Base-by-base conservation (phyloP, 2,113 vertebrate species). In the Mormyrus iriodes region DNA sequence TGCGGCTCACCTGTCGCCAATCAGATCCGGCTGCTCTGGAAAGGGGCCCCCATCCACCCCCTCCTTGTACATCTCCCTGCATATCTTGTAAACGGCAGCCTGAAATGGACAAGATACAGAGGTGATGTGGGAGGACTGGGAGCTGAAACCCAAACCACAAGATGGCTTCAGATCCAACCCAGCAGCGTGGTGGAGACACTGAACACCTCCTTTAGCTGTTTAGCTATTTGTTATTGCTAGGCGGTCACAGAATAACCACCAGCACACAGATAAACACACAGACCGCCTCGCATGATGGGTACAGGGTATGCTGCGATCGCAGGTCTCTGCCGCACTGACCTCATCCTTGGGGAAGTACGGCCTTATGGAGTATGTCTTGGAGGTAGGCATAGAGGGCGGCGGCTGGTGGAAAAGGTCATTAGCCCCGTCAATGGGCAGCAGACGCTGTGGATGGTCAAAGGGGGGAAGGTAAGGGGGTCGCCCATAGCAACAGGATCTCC, bases 381-480 rank as follows among this genome's bases (percentile, higher is more conserved):
- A 96, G 89, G 96, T 97, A 90, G 95, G 96, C 86, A 96, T 96
- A 94, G 97, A 90, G 4, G 97, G 97, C 86, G 96, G 97, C 69
- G 97, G 97, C 89, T 96, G 96, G 94, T 97, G 97, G 96, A 98
- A 99, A 85, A 99, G 96, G 93, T 99, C 98, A 94, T 98, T 95
- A 96, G 97, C 98, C 90, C 97, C 98, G 79, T 99, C 98, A 94
- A 98, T 97, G 86, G 98, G 98, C 93, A 99, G 95, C 96, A 99
- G 97, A 92, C 98, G 97, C 98, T 99, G 95, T 94, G 58, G 17
- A 61, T 88, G 61, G 46, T 44, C 27, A 2, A 92, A 95, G 15
- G 27, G 27, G 95, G 94, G 93, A 91, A 94, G 95, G 93, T 89
- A 90, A 85, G 91, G 89, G 12, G 90, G 61, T 87, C 65, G 35